Evolutionary conservation across 2,888 invertebrate species (phyloP), one percentile per base, ranked within the genome.

Genomic region (Physocephala rufipes): DNA sequence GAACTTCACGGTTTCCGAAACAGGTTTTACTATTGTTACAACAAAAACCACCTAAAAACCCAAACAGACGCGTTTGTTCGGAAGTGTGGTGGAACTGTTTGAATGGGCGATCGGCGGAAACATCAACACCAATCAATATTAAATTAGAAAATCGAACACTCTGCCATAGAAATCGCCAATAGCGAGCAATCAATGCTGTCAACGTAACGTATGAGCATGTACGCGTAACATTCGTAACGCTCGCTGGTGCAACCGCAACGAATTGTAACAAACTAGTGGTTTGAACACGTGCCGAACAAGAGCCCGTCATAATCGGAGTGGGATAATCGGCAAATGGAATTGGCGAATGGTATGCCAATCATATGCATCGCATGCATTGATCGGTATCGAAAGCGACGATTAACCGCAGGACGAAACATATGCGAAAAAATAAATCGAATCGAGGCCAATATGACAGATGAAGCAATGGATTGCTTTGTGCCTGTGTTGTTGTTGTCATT

Each of bases 11-110:
- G n/a, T 26, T 47, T 51, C 19, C 65, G 5, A 9, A 65, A 65
- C 28, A 30, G n/a, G 80, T 78, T 77, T 78, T 80, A 81, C 81
- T 82, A 79, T 79, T 79, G 82, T 78, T 75, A 82, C 82, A 79
- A 77, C 81, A 82, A 74, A 72, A 71, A 76, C 30, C 64, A 71
- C 68, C 74, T 70, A 71, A 70, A 66, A 24, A 71, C 36, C 36
- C 61, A 69, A 71, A 69, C 72, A 53, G 43, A 51, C 43, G 19
- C 64, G 74, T 74, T 72, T 74, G 71, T 73, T 76, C 75, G 76
- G 75, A 76, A 76, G 75, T 74, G 74, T 74, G 75, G 63, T 72
- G 71, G 71, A 74, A 75, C 73, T 75, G 68, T 71, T 71, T 73
- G 73, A 75, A 73, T 72, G 67, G 72, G 70, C 73, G 71, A 74